Base-by-base conservation (phyloP, 2,797 vertebrate genomes). In the Sebastes alutus region DNA sequence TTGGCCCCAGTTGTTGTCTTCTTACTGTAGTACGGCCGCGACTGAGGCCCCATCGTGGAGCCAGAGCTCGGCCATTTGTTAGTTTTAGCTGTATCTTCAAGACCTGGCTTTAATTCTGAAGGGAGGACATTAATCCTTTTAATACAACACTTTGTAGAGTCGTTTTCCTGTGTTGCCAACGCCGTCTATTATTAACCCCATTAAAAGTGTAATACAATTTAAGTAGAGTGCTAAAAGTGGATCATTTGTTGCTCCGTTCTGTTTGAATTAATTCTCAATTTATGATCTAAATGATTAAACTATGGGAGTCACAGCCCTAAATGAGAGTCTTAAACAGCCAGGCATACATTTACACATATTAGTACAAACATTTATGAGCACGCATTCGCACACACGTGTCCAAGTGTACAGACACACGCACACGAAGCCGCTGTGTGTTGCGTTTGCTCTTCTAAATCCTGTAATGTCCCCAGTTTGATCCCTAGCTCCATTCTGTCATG, bases 101-200 rank as follows among this genome's bases (percentile, higher is more conserved):
- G 87, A 91, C 89, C 84, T 87, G 77, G 79, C 83, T 93, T 94
- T 92, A 88, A 91, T 91, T 92, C 87, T 81, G 77, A 91, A 85
- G 78, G 88, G 78, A 91, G 79, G 87, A 92, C 93, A 95, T 95
- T 92, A 95, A 95, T 95, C 93, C 84, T 94, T 93, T 95, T 93
- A 94, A 94, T 92, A 91, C 90, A 94, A 93, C 92, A 89, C 90
- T 94, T 89, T 89, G 92, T 89, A 82, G 84, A 90, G 89, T 88
- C 83, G 27, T 91, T 92, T 89, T 87, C 84, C 80, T 86, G 85
- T 92, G 88, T 94, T 91, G 83, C 88, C 92, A 94, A 94, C 90
- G 87, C 88, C 46, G 70, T 88, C 91, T 92, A 93, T 95, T 95
- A 95, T 94, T 95, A 95, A 94, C 94, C 89, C 92, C 90, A 91